Evolutionary conservation across 2,888 invertebrate species (phyloP).

Genomic region (Ectropis crepuscularia): DNA sequence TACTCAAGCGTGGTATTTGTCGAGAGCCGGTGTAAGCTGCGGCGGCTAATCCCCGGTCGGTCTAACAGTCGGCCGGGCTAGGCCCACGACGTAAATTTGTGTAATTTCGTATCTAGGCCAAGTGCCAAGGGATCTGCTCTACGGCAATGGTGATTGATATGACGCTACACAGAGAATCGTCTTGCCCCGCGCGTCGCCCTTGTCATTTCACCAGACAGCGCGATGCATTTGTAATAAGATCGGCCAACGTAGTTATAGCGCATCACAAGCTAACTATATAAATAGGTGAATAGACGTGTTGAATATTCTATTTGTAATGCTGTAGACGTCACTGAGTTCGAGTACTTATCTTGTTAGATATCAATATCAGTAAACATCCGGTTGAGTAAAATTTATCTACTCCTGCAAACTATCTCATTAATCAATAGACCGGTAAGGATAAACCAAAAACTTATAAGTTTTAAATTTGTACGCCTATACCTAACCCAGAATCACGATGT

Average conservation of each 20-base stretch:
- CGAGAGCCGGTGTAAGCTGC: slow-evolving; percentile 73
- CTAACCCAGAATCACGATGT: too few relatives aligned
- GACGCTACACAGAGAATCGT: slow-evolving; percentile 70
- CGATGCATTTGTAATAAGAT: slow-evolving; percentile 71
- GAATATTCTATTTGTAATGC: slow-evolving; percentile 29
- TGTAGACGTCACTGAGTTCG: slow-evolving; percentile 28
- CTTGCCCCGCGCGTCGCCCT: slow-evolving; percentile 56
- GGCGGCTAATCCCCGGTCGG: slow-evolving; percentile 73
- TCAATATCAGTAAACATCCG: slow-evolving; percentile 2
- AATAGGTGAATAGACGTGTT: slow-evolving; percentile 19
- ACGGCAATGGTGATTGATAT: slow-evolving; percentile 82
- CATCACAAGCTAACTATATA: slow-evolving; percentile 1
- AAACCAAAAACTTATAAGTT: not conserved
- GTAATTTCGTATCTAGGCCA: slow-evolving; percentile 84
- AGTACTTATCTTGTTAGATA: slow-evolving; percentile 19
- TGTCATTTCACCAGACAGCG: slow-evolving; percentile 62
- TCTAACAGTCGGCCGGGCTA: slow-evolving; percentile 70
- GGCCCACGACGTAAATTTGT: slow-evolving; percentile 82
- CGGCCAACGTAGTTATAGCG: slow-evolving; percentile 37
- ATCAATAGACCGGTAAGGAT: not conserved
- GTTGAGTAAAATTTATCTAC: slow-evolving; percentile 3
- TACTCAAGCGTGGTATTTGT: slow-evolving; percentile 69
- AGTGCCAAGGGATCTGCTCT: slow-evolving; percentile 82
- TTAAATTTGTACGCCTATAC: not conserved
- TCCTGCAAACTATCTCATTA: not conserved